These are phyloP conservation scores for Ictinia mississippiensis DNA, from an alignment of 2,797 vertebrate species.

Conservation along the genomic window DNA sequence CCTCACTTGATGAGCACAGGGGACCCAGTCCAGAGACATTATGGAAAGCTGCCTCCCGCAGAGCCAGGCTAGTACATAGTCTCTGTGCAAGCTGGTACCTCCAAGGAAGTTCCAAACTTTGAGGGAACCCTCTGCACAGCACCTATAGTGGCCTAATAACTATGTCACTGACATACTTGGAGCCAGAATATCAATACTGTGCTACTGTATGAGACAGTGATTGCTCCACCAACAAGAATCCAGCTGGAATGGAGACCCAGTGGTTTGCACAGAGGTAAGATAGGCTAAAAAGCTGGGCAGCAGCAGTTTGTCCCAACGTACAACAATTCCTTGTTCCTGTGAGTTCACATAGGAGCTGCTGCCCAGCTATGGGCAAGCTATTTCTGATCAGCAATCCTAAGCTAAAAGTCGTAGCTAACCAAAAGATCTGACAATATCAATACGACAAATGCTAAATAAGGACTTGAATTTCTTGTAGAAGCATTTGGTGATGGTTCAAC, in stretches of 20 bases:
- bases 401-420: not conserved
- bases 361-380: not conserved
- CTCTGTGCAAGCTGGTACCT: not conserved
- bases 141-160: not conserved
- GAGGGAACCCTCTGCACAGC: not conserved
- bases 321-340: not conserved
- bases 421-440: not conserved
- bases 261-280: not conserved
- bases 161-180: not conserved
- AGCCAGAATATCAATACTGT: not conserved
- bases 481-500: not conserved
- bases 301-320: not conserved
- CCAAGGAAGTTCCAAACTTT: not conserved
- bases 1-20: not conserved
- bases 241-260: not conserved
- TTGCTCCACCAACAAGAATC: not conserved
- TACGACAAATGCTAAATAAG: not conserved
- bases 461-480: not conserved
- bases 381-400: not conserved
- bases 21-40: not conserved
- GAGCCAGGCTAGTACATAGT: not conserved
- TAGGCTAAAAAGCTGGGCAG: not conserved
- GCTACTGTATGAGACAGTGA: not conserved
- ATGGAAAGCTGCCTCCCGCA: not conserved
- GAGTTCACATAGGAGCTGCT: not conserved